Conservation (phyloP, 2,888 invertebrate species). For the Lissocephala sabroskyi region DNA sequence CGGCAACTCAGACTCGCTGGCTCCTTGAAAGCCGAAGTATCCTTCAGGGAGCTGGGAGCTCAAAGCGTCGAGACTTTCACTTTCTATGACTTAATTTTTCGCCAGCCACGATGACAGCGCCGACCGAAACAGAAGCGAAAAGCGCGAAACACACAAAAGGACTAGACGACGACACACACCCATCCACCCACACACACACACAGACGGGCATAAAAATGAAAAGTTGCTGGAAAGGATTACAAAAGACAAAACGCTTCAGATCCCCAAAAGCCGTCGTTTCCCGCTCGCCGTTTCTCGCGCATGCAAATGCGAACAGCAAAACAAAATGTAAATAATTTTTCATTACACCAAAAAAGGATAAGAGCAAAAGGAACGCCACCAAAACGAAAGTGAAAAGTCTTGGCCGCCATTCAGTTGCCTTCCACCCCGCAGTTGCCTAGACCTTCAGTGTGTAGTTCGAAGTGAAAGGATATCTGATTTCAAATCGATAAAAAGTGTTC, state of each 20-base stretch:
- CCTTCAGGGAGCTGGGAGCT: too few relatives aligned
- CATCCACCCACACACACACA: neutral
- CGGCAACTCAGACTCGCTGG: too few relatives aligned
- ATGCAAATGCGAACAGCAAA: conserved; percentile 25
- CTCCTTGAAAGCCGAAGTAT: too few relatives aligned
- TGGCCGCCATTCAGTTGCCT: neutral
- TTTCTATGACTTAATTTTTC: conserved; percentile 43
- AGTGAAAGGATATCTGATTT: too few relatives aligned
- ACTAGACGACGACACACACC: conserved; percentile 1
- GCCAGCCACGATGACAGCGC: conserved; percentile 25
- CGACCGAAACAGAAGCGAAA: conserved; percentile 18
- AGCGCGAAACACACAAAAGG: conserved; percentile 1
- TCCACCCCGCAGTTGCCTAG: too few relatives aligned
- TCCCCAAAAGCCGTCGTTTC: conserved; percentile 3
- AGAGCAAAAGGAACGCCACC: neutral
- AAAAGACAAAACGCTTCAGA: conserved; percentile 29
- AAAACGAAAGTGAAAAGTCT: neutral
- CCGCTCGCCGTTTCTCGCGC: neutral
- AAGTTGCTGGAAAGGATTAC: conserved; percentile 33
- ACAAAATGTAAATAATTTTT: conserved; percentile 32
- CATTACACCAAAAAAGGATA: conserved; percentile 15
- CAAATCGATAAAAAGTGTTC: too few relatives aligned
- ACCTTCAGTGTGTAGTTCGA: too few relatives aligned
- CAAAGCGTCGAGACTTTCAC: conserved; percentile 30
- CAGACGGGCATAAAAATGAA: conserved; percentile 33